Evolutionary conservation across 92 coral and sea anemone species (phyloP).

Genomic region (Siderastrea radians): DNA sequence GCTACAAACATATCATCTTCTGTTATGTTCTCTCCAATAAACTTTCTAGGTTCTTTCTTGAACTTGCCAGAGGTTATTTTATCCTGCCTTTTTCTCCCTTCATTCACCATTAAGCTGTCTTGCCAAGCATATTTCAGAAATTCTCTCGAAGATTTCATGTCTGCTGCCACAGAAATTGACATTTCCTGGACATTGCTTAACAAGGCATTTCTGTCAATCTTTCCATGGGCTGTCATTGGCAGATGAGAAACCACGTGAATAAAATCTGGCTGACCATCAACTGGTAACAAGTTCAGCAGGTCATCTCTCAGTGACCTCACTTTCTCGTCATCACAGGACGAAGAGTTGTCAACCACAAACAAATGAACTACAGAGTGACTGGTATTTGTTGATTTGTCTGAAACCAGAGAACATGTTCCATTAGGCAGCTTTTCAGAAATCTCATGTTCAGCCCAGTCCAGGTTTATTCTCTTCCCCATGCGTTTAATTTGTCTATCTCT

Average conservation of each 20-base stretch:
- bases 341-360: conserved; percentile 58
- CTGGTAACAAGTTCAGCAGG: conserved; percentile 68
- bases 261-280: conserved; percentile 79
- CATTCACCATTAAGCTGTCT: conserved; percentile 6
- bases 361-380: conserved; percentile 54
- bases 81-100: neutral
- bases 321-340: neutral
- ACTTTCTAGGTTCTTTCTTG: neutral
- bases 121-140: conserved; percentile 52
- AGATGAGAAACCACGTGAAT: conserved; percentile 72
- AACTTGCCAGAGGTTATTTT: neutral
- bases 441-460: conserved; percentile 77
- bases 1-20: conserved; percentile 72
- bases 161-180: neutral
- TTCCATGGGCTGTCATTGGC: conserved; percentile 94
- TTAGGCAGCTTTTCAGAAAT: conserved; percentile 55
- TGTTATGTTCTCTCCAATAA: neutral
- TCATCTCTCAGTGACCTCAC: conserved; percentile 12
- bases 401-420: conserved; percentile 60
- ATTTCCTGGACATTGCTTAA: conserved; percentile 25
- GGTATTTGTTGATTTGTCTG: conserved; percentile 6
- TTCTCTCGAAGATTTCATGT: conserved; percentile 30
- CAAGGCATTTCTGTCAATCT: conserved; percentile 74
- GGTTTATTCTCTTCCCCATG: conserved; percentile 77
- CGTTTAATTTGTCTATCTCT: conserved; percentile 88